These are phyloP conservation scores for Nemopilema nomurai DNA, from an alignment of 30 jellyfish, hydroid and myxozoan genomes.

Conservation along the genomic window DNA sequence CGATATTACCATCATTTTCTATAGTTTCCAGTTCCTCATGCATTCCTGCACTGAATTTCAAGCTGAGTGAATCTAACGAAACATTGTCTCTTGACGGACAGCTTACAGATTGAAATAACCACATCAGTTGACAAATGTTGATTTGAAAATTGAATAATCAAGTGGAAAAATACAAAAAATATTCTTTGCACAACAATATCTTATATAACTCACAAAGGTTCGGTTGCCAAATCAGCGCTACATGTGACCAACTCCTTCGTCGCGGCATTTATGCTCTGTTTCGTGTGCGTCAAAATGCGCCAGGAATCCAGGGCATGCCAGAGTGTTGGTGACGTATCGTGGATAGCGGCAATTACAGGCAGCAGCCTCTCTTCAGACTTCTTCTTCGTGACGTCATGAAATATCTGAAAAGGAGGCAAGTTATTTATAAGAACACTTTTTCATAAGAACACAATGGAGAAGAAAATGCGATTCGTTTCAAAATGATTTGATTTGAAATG, in stretches of 20 bases:
- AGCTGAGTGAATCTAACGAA: too few relatives aligned
- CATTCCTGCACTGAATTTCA: too few relatives aligned
- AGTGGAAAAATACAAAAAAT: too few relatives aligned
- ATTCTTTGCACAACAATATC: background rate
- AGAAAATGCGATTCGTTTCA: too few relatives aligned
- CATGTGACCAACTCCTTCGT: slow-evolving; percentile 18
- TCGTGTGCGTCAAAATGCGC: slow-evolving; percentile 50
- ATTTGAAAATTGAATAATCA: too few relatives aligned
- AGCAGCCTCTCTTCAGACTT: slow-evolving; percentile 1
- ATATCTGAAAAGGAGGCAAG: slow-evolving; percentile 1
- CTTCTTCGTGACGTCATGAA: slow-evolving; percentile 37
- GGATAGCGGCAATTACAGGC: slow-evolving; percentile 9
- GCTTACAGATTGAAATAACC: too few relatives aligned
- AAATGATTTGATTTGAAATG: background rate
- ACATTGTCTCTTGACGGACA: too few relatives aligned
- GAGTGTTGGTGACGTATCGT: slow-evolving; percentile 53
- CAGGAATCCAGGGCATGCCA: slow-evolving; percentile 60
- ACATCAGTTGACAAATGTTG: too few relatives aligned
- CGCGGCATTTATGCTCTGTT: slow-evolving; percentile 12
- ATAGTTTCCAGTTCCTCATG: too few relatives aligned
- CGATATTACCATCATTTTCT: too few relatives aligned
- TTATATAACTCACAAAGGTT: slow-evolving; percentile 40
- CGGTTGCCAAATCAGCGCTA: slow-evolving; percentile 28
- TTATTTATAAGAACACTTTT: too few relatives aligned
- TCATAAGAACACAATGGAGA: too few relatives aligned